phyloP scores from a whole-genome alignment of 2,888 invertebrate species.

The Altica lythri region DNA sequence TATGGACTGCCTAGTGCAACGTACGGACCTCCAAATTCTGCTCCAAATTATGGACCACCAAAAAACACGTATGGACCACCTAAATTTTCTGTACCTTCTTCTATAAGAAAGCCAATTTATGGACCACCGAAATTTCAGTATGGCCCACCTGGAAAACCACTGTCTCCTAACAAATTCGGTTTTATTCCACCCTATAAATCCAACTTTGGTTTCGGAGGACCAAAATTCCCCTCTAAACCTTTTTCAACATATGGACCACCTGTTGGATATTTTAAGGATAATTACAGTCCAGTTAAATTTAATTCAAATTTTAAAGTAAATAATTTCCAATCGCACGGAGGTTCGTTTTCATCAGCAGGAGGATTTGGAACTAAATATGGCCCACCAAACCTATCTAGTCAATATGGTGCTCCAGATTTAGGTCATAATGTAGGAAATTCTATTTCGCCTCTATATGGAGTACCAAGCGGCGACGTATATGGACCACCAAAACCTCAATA shows the following conservation, averaged over 20 bases:
- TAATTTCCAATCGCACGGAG: conserved; percentile 22
- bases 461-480: conserved; percentile 28
- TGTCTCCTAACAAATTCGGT: conserved; percentile 48
- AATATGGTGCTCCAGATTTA: conserved; percentile 38
- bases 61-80: conserved; percentile 15
- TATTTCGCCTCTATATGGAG: conserved; percentile 37
- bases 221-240: conserved; percentile 44
- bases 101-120: conserved; percentile 53
- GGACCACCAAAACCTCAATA: conserved; percentile 48
- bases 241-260: conserved; percentile 45
- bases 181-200: conserved; percentile 50
- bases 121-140: conserved; percentile 54
- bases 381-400: conserved; percentile 27
- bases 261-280: conserved; percentile 39
- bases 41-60: conserved; percentile 19
- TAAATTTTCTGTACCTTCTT: conserved; percentile 29
- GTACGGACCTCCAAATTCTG: conserved; percentile 23
- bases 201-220: conserved; percentile 49
- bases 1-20: conserved; percentile 25
- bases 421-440: conserved; percentile 11
- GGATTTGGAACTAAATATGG: conserved; percentile 27
- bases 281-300: conserved; percentile 36
- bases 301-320: conserved; percentile 29
- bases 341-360: too few relatives aligned
- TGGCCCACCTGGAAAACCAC: conserved; percentile 47